Base-by-base conservation (phyloP, 2,888 invertebrate species). In the Epirrhoe tristata region DNA sequence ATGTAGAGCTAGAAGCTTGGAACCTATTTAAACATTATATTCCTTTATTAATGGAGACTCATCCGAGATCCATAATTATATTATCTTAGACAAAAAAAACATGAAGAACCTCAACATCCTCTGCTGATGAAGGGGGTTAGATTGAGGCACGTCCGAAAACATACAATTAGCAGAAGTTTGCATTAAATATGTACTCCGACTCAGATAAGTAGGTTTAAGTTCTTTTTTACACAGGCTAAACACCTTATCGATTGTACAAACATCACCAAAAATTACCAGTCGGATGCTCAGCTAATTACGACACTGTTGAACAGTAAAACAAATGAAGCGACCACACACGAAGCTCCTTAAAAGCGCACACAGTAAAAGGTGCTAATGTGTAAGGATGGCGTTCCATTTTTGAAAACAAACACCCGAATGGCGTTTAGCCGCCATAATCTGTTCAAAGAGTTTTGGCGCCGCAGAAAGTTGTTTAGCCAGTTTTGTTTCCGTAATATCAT, bases 341-440 rank as follows among this genome's bases (percentile, higher is more conserved):
- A 75, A 75, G 89, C 74, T 80, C 79, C 81, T 82, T 87, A 86
- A 86, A 88, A 89, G 79, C 82, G 83, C 83, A 83, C 75, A 85
- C 88, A 91, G 88, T 93, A 90, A 92, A 93, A 92, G 91, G 93
- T 90, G 93, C 84, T 93, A 93, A 93, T 82, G 84, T 86, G 85
- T 88, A 92, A 90, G 85, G 85, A 86, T 81, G 84, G 88, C 86
- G 78, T 81, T 88, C 89, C 88, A 90, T 90, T 90, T 89, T 88
- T 83, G 82, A 89, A 87, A 78, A 79, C 83, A 90, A 92, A 91
- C 86, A 90, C 74, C 79, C 77, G 74, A 81, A 82, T 81, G 82
- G 83, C 84, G 82, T 87, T 67, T 86, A 89, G 85, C 86, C 82
- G 83, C 89, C 81, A 89, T 93, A 92, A 93, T 92, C 90, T 87